Conservation (phyloP, 2,797 vertebrate genomes). For the Moxostoma hubbsi region DNA sequence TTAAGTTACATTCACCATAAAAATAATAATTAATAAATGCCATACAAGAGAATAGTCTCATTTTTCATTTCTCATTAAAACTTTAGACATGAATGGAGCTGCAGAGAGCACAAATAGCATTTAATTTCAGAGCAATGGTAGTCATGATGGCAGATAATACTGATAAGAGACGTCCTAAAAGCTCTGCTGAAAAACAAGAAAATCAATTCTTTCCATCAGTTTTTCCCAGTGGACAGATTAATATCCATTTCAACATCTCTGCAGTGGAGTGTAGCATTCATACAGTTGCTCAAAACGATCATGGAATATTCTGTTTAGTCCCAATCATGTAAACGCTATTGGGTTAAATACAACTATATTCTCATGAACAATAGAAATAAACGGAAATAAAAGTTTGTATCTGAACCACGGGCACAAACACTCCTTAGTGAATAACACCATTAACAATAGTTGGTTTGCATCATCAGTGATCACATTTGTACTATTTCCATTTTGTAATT, state of each 20-base stretch:
- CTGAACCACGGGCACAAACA: background rate
- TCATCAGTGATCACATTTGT: background rate
- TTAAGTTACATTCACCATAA: constrained; percentile 1
- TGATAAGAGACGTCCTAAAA: constrained; percentile 64
- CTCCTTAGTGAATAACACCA: background rate
- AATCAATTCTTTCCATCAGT: constrained; percentile 50
- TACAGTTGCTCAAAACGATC: background rate
- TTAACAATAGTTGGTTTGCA: background rate
- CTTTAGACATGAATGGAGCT: constrained; percentile 65
- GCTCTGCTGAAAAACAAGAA: constrained; percentile 42
- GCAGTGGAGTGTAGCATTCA: background rate
- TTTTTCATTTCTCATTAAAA: constrained; percentile 43
- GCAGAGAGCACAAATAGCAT: constrained; percentile 77
- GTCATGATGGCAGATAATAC: constrained; percentile 68
- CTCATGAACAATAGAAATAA: background rate
- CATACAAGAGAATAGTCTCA: constrained; percentile 21
- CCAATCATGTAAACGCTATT: background rate
- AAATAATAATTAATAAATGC: constrained; percentile 29
- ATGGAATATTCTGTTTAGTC: background rate
- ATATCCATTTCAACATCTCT: constrained; percentile 22
- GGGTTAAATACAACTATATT: background rate
- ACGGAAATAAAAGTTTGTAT: background rate
- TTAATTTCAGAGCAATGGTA: constrained; percentile 69
- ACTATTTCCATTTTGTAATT: background rate
- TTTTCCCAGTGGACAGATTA: constrained; percentile 35